Percentiles rank a stretch among this genome's conserved stretches.
Evolutionary conservation across 1,140 invertebrate genomes (phyloP).

Genomic region (Pogonognathellus flavescens): DNA sequence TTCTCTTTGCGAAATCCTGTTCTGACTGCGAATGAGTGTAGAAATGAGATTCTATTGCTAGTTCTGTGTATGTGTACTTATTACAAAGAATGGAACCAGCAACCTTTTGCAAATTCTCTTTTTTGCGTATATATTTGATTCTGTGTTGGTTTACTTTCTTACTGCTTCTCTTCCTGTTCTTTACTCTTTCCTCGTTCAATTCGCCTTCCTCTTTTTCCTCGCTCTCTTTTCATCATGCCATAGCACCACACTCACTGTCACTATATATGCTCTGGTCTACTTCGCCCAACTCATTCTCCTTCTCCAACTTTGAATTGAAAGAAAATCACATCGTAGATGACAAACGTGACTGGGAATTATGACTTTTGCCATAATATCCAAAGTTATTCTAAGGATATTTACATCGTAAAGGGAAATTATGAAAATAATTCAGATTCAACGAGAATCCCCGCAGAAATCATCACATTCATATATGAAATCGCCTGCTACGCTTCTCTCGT

Average conservation of each 20-base stretch:
- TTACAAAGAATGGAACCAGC: neutral
- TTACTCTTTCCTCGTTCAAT: neutral
- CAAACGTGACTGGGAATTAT: slow-evolving; percentile 38
- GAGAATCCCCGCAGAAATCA: no score
- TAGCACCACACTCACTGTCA: neutral
- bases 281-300: neutral
- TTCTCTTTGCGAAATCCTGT: slow-evolving; percentile 25
- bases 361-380: slow-evolving; percentile 8
- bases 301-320: slow-evolving; percentile 26
- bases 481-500: no score
- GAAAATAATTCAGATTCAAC: slow-evolving; percentile 8
- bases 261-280: slow-evolving; percentile 24
- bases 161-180: neutral
- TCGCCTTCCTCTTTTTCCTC: neutral
- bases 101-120: slow-evolving; percentile 37
- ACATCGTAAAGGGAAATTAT: slow-evolving; percentile 30
- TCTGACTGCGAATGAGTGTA: slow-evolving; percentile 17
- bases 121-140: slow-evolving; percentile 11
- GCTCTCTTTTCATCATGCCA: neutral
- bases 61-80: no score
- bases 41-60: slow-evolving; percentile 26
- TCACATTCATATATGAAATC: no score
- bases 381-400: slow-evolving; percentile 25
- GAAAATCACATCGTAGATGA: slow-evolving; percentile 33
- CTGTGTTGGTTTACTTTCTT: neutral